Evolutionary conservation across 2,113 vertebrate species (phyloP).

Genomic region (Eclectus roratus): DNA sequence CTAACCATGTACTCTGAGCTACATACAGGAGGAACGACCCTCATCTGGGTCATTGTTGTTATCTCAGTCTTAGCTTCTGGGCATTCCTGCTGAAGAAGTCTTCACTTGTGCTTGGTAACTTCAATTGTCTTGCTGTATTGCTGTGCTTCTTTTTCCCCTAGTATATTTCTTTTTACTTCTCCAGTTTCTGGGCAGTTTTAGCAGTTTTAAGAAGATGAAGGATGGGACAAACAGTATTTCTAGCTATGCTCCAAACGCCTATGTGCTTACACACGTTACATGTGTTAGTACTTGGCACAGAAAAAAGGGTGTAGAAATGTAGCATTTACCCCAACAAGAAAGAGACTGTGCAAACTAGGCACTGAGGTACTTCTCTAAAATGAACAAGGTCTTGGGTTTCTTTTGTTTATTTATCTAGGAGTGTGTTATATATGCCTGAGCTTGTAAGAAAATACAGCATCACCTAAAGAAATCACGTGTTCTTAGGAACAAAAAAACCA

Average conservation of each 20-base stretch:
- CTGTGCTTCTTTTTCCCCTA: background rate
- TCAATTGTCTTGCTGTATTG: background rate
- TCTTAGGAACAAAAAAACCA: background rate
- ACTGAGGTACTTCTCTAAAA: background rate
- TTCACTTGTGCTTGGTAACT: background rate
- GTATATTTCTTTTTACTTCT: background rate
- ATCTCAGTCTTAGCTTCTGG: background rate
- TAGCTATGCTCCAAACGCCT: background rate
- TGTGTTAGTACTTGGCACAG: background rate
- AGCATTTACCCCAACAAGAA: background rate
- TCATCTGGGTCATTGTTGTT: background rate
- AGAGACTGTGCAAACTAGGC: background rate
- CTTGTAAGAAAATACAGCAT: background rate
- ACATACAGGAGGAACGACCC: background rate
- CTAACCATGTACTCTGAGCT: background rate
- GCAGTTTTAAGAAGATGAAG: conserved; percentile 46
- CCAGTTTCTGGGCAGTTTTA: conserved; percentile 27
- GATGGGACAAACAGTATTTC: background rate
- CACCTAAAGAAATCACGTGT: background rate
- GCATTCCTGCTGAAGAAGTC: background rate
- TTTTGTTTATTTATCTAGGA: background rate
- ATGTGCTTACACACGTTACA: background rate
- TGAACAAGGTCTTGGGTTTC: background rate
- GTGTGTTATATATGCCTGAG: background rate
- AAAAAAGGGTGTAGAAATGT: background rate